A percentile compares a stretch with the other conserved stretches of the same genome.
Conservation (phyloP, 2,797 vertebrate species). For the Sebastes taczanowskii region DNA sequence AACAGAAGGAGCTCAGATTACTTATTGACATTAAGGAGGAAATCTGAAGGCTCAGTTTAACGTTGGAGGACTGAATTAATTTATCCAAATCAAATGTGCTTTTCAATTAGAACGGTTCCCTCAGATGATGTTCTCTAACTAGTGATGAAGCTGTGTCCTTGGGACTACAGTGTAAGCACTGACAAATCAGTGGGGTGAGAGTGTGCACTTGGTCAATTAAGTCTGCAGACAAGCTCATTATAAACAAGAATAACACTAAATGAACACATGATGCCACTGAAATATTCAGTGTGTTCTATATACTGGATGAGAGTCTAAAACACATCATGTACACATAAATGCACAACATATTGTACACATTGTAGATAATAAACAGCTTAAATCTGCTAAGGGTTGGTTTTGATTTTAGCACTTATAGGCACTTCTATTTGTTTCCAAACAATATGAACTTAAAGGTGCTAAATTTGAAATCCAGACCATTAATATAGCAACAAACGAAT, state of each 20-base stretch:
- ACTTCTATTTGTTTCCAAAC: not conserved
- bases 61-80: conserved; percentile 16
- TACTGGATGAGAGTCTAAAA: not conserved
- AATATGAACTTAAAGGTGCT: not conserved
- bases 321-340: not conserved
- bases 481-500: too few species aligned
- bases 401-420: not conserved
- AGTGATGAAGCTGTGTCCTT: conserved; percentile 9
- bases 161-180: conserved; percentile 26
- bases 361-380: not conserved
- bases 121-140: conserved; percentile 36
- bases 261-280: not conserved
- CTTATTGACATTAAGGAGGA: not conserved
- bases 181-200: conserved; percentile 43
- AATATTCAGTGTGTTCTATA: not conserved
- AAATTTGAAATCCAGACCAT: not conserved
- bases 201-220: conserved; percentile 49
- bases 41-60: conserved; percentile 2
- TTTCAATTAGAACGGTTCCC: conserved; percentile 31
- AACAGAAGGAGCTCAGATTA: not conserved
- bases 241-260: conserved; percentile 13
- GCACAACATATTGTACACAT: not conserved
- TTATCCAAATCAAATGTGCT: conserved; percentile 17
- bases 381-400: not conserved
- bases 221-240: conserved; percentile 45